Evolutionary conservation across 2,888 invertebrate species (phyloP).

Genomic region (Chrysolina haemoptera): DNA sequence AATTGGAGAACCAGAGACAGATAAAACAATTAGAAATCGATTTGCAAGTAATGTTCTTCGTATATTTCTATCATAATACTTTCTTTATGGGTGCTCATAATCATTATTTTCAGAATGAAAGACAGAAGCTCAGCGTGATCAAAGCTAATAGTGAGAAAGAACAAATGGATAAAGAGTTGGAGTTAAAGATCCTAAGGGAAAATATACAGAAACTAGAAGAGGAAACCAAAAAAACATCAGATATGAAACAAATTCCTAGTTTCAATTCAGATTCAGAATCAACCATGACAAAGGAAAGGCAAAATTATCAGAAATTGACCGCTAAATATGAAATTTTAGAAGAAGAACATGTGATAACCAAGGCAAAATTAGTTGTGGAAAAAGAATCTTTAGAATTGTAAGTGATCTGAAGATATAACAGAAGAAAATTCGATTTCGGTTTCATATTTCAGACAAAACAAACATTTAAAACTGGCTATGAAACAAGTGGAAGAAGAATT

Average conservation of each 20-base stretch:
- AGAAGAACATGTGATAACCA: slow-evolving; percentile 88
- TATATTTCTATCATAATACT: slow-evolving; percentile 28
- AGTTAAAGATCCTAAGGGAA: slow-evolving; percentile 82
- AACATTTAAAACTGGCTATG: slow-evolving; percentile 76
- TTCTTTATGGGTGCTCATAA: not conserved
- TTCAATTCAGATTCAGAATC: slow-evolving; percentile 77
- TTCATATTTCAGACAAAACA: slow-evolving; percentile 73
- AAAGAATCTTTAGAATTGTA: slow-evolving; percentile 81
- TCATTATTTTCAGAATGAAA: slow-evolving; percentile 71
- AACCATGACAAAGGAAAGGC: slow-evolving; percentile 78
- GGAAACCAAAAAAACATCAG: slow-evolving; percentile 75
- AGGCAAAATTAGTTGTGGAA: slow-evolving; percentile 85
- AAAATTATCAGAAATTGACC: slow-evolving; percentile 85
- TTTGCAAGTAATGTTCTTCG: slow-evolving; percentile 58
- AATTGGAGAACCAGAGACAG: slow-evolving; percentile 77
- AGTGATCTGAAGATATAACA: slow-evolving; percentile 67
- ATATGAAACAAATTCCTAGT: slow-evolving; percentile 77
- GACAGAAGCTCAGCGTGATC: slow-evolving; percentile 78
- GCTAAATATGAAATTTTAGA: slow-evolving; percentile 87
- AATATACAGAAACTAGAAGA: slow-evolving; percentile 78
- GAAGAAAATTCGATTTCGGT: not conserved
- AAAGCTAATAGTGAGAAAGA: slow-evolving; percentile 82
- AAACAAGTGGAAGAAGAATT: slow-evolving; percentile 76
- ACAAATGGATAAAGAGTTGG: slow-evolving; percentile 82
- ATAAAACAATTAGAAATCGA: slow-evolving; percentile 64